Evolutionary conservation across 2,888 invertebrate species (phyloP).

Genomic region (Onchidella celtica): DNA sequence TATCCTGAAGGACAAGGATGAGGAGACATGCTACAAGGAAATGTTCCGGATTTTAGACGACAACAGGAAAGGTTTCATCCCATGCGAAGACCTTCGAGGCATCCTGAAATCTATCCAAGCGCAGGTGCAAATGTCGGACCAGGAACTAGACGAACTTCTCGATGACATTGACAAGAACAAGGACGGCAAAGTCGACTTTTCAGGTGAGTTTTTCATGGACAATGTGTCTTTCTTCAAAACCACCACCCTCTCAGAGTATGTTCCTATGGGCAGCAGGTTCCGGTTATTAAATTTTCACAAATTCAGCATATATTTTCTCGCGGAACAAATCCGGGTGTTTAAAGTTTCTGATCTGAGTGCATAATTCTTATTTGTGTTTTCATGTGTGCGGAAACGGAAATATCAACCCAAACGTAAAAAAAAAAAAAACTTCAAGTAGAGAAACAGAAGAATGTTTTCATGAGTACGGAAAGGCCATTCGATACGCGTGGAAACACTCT

Average conservation of each 20-base stretch:
- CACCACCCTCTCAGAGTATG: no score
- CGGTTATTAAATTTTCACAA: background rate
- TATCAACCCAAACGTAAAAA: no score
- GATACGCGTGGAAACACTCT: no score
- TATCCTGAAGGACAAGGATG: conserved; percentile 53
- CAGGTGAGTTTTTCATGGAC: conserved; percentile 50
- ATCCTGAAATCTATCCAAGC: conserved; percentile 51
- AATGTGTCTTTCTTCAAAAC: no score
- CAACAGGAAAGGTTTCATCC: conserved; percentile 52
- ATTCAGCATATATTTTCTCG: background rate
- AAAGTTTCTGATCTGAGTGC: no score
- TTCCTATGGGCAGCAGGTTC: no score
- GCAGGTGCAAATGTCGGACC: conserved; percentile 54
- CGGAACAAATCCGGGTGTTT: no score
- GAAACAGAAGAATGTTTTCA: no score
- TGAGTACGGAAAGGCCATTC: no score
- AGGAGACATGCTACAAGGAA: conserved; percentile 58
- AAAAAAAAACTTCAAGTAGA: no score
- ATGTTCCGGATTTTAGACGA: conserved; percentile 56
- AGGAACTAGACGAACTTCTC: conserved; percentile 55
- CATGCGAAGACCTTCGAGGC: conserved; percentile 48
- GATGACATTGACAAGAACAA: conserved; percentile 58
- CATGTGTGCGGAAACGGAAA: no score
- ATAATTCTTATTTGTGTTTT: no score
- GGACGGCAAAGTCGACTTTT: conserved; percentile 55